These are phyloP conservation scores for Morinoia aosen DNA, from an alignment of 2,888 invertebrate species.

Conservation along the genomic window DNA sequence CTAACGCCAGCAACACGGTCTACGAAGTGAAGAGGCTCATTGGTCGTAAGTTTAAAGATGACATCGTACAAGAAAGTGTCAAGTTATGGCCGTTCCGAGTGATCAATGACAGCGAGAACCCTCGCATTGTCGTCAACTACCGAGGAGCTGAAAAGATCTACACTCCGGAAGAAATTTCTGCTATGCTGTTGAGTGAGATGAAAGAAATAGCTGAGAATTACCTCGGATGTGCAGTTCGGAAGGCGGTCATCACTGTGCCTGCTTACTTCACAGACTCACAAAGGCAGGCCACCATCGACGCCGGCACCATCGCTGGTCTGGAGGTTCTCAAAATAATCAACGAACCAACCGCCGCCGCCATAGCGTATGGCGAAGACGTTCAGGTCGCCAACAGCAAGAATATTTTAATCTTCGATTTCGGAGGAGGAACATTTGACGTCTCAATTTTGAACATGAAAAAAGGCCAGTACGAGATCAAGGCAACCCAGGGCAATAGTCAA, in stretches of 20 bases:
- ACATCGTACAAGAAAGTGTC: neutral
- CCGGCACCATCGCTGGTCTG: no score
- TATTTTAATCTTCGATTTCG: no score
- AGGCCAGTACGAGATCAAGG: neutral
- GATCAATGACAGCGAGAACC: neutral
- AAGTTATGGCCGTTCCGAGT: neutral
- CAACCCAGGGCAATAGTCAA: neutral
- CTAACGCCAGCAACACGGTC: neutral
- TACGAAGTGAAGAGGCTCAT: neutral
- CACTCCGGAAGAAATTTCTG: slow-evolving; percentile 36
- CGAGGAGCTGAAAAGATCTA: neutral
- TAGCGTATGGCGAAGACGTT: neutral
- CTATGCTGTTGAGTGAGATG: neutral
- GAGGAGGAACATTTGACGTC: no score
- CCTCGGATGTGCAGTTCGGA: slow-evolving; percentile 24
- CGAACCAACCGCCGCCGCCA: neutral
- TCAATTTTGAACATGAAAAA: no score
- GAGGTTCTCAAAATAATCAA: no score
- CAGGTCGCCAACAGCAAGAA: neutral
- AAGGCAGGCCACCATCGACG: no score
- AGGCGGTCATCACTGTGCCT: neutral
- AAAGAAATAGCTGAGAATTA: neutral
- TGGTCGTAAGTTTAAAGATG: neutral
- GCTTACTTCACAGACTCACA: no score
- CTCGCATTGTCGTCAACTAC: neutral